These are phyloP conservation scores for Microchrysa polita DNA, from an alignment of 2,888 invertebrate species.

Conservation along the genomic window DNA sequence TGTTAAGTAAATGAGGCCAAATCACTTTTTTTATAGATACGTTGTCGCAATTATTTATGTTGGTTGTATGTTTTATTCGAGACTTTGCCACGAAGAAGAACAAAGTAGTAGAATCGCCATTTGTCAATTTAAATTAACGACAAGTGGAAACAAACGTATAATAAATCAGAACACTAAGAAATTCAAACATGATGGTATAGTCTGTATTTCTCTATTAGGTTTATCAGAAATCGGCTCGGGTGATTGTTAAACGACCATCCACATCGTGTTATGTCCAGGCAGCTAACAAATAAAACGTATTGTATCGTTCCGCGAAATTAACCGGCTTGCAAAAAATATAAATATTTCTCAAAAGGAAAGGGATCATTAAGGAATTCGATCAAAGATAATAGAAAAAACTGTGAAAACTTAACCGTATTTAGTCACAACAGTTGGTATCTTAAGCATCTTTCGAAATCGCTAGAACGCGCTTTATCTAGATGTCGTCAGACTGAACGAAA, in stretches of 20 bases:
- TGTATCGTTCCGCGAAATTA: background rate
- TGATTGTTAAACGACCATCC: background rate
- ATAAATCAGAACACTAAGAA: too few species aligned
- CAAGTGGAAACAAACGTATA: too few species aligned
- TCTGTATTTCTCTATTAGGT: background rate
- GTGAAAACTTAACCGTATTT: constrained; percentile 17
- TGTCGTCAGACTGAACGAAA: background rate
- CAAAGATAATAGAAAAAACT: constrained; percentile 18
- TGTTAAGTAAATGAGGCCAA: too few species aligned
- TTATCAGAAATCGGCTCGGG: background rate
- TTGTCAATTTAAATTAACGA: too few species aligned
- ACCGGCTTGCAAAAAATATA: background rate
- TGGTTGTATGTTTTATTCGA: too few species aligned
- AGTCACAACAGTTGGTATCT: constrained; percentile 12
- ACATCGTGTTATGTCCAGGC: background rate
- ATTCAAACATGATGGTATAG: too few species aligned
- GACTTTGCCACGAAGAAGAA: too few species aligned
- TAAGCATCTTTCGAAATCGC: constrained; percentile 27
- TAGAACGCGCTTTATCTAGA: constrained; percentile 2
- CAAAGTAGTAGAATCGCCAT: too few species aligned
- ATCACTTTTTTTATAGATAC: too few species aligned
- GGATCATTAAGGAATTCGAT: constrained; percentile 8
- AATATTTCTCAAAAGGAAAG: constrained; percentile 1
- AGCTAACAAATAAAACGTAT: background rate
- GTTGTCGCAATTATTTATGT: too few species aligned